A percentile compares a stretch with the other conserved stretches of the same genome.
phyloP scores from a whole-genome alignment of 30 jellyfish, hydroid and myxozoan species.

The Calvadosia cruxmelitensis region DNA sequence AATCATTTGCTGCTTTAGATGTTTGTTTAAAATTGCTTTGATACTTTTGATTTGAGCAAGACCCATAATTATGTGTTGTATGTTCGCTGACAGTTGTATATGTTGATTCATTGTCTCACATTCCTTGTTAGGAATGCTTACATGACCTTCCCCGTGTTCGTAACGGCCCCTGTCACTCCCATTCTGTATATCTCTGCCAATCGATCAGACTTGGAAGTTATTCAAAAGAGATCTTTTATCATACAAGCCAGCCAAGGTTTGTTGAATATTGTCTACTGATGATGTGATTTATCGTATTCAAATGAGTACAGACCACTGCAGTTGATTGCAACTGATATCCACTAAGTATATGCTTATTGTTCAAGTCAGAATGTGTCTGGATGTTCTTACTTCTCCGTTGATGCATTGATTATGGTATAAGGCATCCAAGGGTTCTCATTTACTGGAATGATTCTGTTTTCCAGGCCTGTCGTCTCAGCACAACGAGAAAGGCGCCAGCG shows the following conservation, averaged over 20 bases:
- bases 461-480: slow-evolving; percentile 22
- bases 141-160: slow-evolving; percentile 37
- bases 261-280: neutral
- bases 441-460: neutral
- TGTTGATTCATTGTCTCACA: neutral
- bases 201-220: slow-evolving; percentile 31
- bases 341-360: neutral
- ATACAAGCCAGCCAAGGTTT: slow-evolving; percentile 48
- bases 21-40: no score
- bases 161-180: slow-evolving; percentile 94
- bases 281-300: neutral
- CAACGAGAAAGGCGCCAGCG: slow-evolving; percentile 67
- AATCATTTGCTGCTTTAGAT: no score
- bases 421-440: neutral
- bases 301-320: neutral
- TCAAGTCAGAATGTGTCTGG: neutral
- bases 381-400: neutral
- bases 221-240: slow-evolving; percentile 55
- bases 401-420: neutral
- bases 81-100: neutral
- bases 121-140: slow-evolving; percentile 36
- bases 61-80: neutral
- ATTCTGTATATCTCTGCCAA: slow-evolving; percentile 68
- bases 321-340: no score
- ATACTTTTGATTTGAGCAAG: no score